phyloP scores from a whole-genome alignment of 1,140 invertebrate species.

The Drosophila tristis region DNA sequence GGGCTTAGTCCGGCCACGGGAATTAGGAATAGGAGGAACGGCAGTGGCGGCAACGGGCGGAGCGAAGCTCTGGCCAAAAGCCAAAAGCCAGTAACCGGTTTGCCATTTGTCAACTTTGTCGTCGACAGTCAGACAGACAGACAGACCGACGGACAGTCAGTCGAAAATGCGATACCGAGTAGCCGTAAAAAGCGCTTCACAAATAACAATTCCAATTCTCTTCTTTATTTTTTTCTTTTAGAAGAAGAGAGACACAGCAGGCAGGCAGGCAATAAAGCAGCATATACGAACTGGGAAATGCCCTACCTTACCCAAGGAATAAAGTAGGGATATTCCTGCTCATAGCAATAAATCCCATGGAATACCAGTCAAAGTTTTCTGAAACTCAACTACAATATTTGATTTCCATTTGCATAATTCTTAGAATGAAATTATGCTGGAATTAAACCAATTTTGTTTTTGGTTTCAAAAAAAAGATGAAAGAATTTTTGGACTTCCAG shows the following conservation, averaged over 20 bases:
- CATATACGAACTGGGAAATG: background rate
- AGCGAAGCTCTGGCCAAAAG: constrained; percentile 50
- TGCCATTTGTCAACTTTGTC: constrained; percentile 74
- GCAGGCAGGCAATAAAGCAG: background rate
- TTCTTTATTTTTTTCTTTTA: constrained; percentile 8
- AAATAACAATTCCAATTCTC: constrained; percentile 67
- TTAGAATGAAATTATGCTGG: no score
- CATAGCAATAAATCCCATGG: no score
- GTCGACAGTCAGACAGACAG: constrained; percentile 18
- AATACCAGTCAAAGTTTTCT: no score
- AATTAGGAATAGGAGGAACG: constrained; percentile 2
- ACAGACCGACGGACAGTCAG: constrained; percentile 10
- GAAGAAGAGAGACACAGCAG: background rate
- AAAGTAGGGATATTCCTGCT: no score
- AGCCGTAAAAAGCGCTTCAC: constrained; percentile 57
- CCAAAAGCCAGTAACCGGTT: constrained; percentile 71
- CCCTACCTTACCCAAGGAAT: background rate
- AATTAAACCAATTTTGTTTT: no score
- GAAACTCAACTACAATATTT: no score
- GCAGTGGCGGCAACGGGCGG: constrained; percentile 33
- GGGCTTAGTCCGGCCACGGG: no score
- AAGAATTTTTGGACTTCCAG: no score
- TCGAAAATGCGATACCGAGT: constrained; percentile 48
- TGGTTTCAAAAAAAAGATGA: no score
- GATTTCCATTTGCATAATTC: no score